A percentile compares a stretch with the other conserved stretches of the same genome.
Conservation (phyloP, 2,888 invertebrate species). For the Oscheius sp. region DNA sequence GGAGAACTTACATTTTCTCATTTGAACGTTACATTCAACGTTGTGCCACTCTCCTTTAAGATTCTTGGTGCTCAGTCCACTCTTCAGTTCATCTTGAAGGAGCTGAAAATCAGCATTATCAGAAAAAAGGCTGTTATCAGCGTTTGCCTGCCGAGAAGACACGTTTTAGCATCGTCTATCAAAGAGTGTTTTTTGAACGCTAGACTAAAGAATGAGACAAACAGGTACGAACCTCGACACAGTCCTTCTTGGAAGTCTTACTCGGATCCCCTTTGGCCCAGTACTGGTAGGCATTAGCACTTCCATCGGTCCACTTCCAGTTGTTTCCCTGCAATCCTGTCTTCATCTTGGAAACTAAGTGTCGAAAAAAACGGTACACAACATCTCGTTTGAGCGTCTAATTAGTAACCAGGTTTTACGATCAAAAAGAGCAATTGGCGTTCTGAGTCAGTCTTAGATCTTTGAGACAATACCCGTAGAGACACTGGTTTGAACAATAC, state of each 20-base stretch:
- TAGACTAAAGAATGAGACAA: not conserved
- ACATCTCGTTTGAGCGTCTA: not conserved
- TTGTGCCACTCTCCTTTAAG: slow-evolving; percentile 36
- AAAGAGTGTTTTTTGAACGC: not conserved
- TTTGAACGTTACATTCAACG: slow-evolving; percentile 7
- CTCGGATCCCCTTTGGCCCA: slow-evolving; percentile 36
- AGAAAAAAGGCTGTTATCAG: not conserved
- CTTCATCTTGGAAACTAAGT: too few species aligned
- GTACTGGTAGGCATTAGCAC: slow-evolving; percentile 34
- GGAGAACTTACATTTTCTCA: not conserved
- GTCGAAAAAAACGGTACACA: too few species aligned
- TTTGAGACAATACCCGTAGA: not conserved
- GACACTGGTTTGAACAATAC: not conserved
- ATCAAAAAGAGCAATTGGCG: not conserved
- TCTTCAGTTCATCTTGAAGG: slow-evolving; percentile 34
- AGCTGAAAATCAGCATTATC: slow-evolving; percentile 26
- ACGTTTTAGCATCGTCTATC: not conserved
- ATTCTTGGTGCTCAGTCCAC: slow-evolving; percentile 21
- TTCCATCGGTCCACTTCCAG: slow-evolving; percentile 41
- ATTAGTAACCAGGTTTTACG: not conserved
- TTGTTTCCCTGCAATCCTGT: slow-evolving; percentile 32
- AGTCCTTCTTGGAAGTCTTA: slow-evolving; percentile 33
- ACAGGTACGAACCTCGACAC: slow-evolving; percentile 9
- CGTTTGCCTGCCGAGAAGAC: not conserved
- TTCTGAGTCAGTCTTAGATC: not conserved